Base-by-base conservation (phyloP, 2,797 vertebrate species). In the Micrastur ruficollis region DNA sequence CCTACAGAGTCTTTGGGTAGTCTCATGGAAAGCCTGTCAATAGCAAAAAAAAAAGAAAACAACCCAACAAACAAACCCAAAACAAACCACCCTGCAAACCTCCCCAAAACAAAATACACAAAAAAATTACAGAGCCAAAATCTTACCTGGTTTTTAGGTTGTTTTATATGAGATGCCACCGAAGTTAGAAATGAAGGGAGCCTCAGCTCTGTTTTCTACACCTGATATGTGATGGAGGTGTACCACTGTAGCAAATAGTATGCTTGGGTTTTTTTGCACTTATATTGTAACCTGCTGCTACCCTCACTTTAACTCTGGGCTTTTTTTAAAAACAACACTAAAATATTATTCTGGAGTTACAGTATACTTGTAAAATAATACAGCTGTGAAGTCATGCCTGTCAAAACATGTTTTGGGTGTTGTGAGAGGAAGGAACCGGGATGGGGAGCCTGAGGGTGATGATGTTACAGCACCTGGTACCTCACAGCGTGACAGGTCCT, bases 271-370 rank as follows among this genome's bases (percentile, higher is more conserved):
- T 23, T 46, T 76, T 81, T 72, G 12, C 16, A 16, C 9, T 81
- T 89, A 11, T 6, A 6, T 78, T 73, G 65, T 71, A 49, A 38
- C 32, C 22, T 92, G 25, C 68, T 81, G 36, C 36, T 86, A 20
- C 16, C 29, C 40, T 29, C 0, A 0, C 32, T 90, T 90, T 78
- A 58, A 42, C 46, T 1, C 2, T 21, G 53, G 42, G 13, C 32
- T 72, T 68, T 67, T 67, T 73, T 70, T 5, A 38, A 50, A 86
- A 83, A 16, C 9, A 70, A 9, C 14, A 36, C 14, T 65, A 2
- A 36, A 42, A 58, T 53, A 19, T 63, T 89, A 19, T 73, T 82
- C 36, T 82, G 56, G 56, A 83, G 44, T 18, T 81, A 44, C 0
- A 52, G 32, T 49, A 9, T 75, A 12, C 15, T 85, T 93, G 8